Evolutionary conservation across 2,797 vertebrate genomes (phyloP).

Genomic region (Halcyon smyrnensis): DNA sequence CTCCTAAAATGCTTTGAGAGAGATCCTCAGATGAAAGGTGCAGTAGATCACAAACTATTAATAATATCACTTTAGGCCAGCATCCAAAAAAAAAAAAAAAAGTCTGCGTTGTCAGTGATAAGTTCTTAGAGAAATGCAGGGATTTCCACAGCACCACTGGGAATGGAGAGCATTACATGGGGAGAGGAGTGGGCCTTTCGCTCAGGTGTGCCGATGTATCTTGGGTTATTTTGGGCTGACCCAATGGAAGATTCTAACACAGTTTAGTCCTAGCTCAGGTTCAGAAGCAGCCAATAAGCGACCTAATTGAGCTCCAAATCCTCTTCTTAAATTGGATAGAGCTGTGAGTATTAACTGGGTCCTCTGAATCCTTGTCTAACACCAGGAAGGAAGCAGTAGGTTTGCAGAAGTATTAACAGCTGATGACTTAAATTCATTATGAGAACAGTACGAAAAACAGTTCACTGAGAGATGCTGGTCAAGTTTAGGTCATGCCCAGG

Average conservation of each 20-base stretch:
- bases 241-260: conserved; percentile 36
- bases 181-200: not conserved
- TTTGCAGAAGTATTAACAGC: conserved; percentile 55
- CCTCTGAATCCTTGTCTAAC: conserved; percentile 53
- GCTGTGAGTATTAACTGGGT: conserved; percentile 46
- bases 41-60: conserved; percentile 60
- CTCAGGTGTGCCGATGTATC: not conserved
- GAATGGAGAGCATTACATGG: not conserved
- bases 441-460: not conserved
- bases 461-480: not conserved
- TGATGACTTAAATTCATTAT: conserved; percentile 57
- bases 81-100: not conserved
- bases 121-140: not conserved
- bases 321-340: conserved; percentile 62
- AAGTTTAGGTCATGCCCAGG: not conserved
- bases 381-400: conserved; percentile 61
- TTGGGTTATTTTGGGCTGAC: conserved; percentile 31
- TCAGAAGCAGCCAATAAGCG: conserved; percentile 26
- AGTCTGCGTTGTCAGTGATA: not conserved
- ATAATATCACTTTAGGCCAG: conserved; percentile 1
- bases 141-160: not conserved
- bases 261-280: conserved; percentile 24
- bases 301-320: conserved; percentile 57
- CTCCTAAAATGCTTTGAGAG: conserved; percentile 52
- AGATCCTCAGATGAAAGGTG: conserved; percentile 27